Percentiles rank a stretch among this genome's conserved stretches.
Evolutionary conservation across 2,113 vertebrate species (phyloP).

Genomic region (Entelurus aequoreus): DNA sequence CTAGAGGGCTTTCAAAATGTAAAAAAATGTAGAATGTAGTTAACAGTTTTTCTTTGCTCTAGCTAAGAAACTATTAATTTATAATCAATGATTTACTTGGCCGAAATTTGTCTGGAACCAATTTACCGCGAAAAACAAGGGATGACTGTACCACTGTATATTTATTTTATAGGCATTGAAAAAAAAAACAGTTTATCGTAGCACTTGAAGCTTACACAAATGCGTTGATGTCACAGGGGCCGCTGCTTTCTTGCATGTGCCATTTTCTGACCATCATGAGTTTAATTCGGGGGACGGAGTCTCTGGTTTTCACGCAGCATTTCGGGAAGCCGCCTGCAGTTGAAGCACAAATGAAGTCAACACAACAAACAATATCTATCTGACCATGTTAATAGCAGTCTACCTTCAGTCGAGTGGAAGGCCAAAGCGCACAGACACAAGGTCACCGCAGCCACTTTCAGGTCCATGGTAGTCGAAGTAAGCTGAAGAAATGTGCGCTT

Average conservation of each 20-base stretch:
- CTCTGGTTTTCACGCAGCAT: slow-evolving; percentile 45
- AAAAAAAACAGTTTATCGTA: no score
- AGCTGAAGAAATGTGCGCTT: neutral
- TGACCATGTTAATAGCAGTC: slow-evolving; percentile 5
- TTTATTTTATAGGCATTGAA: no score
- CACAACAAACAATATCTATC: no score
- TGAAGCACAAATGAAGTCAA: neutral
- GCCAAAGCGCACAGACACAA: slow-evolving; percentile 41
- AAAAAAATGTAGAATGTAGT: no score
- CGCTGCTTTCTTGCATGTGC: slow-evolving; percentile 10
- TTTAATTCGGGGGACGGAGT: rapidly evolving
- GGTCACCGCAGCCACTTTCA: slow-evolving; percentile 32
- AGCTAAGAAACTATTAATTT: no score
- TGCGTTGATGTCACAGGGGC: slow-evolving; percentile 57
- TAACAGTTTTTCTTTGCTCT: no score
- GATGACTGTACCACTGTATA: no score
- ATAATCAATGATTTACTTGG: no score
- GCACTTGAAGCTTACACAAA: slow-evolving; percentile 51
- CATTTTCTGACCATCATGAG: rapidly evolving
- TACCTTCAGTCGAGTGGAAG: slow-evolving; percentile 61
- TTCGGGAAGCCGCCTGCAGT: slow-evolving; percentile 38
- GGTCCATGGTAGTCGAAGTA: slow-evolving; percentile 59
- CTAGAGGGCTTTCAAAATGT: no score
- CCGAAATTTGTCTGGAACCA: no score
- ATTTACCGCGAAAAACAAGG: no score